Conservation (phyloP, 2,888 invertebrate genomes). For the Hydriomena furcata region DNA sequence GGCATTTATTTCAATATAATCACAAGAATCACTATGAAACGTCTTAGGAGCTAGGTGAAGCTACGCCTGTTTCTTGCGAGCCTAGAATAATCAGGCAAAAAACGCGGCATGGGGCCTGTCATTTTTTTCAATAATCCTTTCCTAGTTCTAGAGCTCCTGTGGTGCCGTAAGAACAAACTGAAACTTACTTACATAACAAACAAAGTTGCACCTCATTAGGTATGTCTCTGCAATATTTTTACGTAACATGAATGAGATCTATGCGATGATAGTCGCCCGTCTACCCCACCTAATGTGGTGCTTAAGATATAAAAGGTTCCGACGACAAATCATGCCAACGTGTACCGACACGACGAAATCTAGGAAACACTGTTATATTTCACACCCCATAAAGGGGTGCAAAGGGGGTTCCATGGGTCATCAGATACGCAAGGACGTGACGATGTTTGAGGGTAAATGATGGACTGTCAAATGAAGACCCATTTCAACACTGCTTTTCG, state of each 20-base stretch:
- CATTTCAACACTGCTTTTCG: conserved; percentile 12
- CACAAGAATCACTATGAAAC: too few relatives aligned
- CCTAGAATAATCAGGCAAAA: too few relatives aligned
- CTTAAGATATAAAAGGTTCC: conserved; percentile 36
- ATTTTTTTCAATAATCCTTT: too few relatives aligned
- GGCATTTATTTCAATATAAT: too few relatives aligned
- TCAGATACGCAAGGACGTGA: conserved; percentile 15
- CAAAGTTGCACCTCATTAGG: too few relatives aligned
- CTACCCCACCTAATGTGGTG: conserved; percentile 23
- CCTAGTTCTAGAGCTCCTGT: too few relatives aligned
- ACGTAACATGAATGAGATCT: background rate
- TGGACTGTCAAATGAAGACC: conserved; percentile 18
- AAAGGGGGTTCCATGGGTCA: conserved; percentile 8
- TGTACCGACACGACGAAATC: conserved; percentile 18
- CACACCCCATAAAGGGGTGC: conserved; percentile 18
- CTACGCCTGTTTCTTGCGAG: too few relatives aligned
- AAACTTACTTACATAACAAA: too few relatives aligned
- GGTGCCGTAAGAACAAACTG: too few relatives aligned
- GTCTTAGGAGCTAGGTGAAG: too few relatives aligned
- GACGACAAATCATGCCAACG: conserved; percentile 32
- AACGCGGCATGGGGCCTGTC: too few relatives aligned
- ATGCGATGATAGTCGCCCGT: conserved; percentile 18
- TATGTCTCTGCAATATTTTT: too few relatives aligned
- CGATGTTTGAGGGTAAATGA: conserved; percentile 18
- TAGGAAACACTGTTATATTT: conserved; percentile 21